Evolutionary conservation across 2,113 vertebrate genomes (phyloP), one percentile per base, ranked within the genome.

Genomic region (Sterrhoptilus dennistouni): DNA sequence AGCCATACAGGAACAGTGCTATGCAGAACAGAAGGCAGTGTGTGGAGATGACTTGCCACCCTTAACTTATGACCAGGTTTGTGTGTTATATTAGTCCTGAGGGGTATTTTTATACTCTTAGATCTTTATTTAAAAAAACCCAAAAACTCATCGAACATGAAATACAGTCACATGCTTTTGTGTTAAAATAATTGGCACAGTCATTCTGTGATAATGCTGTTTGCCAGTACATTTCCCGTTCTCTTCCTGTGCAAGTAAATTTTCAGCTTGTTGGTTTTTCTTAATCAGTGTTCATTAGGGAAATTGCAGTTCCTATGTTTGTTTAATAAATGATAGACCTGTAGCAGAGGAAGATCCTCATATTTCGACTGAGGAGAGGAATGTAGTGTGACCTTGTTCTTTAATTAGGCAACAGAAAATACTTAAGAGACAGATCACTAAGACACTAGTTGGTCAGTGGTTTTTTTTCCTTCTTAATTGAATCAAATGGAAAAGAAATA

Each of bases 31-130:
- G 97, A 99, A 96, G 80, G 93, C 97, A 0, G 98, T 98, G 31
- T 99, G 98, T n/a, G 99, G 99, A 42, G 98, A 98, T 7, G 93
- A 98, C 66, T 96, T 99, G 83, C 98, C 98, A 13, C 98, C 99
- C 1, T 95, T 99, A 10, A 91, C 97, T 64, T 98, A 99, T 0
- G 99, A 99, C 42, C 99, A 99, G 99, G 99, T 99, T 79, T 83
- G 97, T 87, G 49, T 12, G 31, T 50, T 74, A 59, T 28, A 2
- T 70, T 42, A 17, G 71, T 93, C n/a, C 40, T 18, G 8, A 24
- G 29, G 29, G 6, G 4, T 80, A 4, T 25, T 79, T 63, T 36
- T 44, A n/a, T 33, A 24, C 29, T 59, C 77, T 5, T 22, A 64
- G 35, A 50, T 86, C 57, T 6, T 68, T 59, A 11, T 29, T 76